Base-by-base conservation (phyloP, 1,140 invertebrate species). In the Conopomorpha cramerella region DNA sequence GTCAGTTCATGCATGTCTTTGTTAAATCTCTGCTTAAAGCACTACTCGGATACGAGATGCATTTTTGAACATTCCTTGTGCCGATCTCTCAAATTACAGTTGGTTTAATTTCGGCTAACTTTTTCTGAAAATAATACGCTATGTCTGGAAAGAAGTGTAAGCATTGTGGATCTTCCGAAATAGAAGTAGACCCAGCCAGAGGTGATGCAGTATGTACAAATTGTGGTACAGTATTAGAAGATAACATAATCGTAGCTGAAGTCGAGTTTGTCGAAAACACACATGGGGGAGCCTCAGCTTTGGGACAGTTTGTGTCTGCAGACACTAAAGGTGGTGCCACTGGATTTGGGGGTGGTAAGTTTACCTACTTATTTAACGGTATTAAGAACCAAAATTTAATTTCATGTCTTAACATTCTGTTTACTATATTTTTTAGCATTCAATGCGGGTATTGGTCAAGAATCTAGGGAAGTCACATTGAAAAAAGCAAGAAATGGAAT, bases 121-220 rank as follows among this genome's bases (percentile, higher is more conserved):
- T n/a, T n/a, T n/a, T n/a, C n/a, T n/a, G n/a, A n/a, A n/a, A n/a
- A n/a, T n/a, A n/a, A n/a, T n/a, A n/a, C 11, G 50, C 30, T n/a
- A 76, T 76, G 70, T 85, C 85, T 2, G 81, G 80, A 10, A 82
- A 78, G 38, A 91, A 91, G 56, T 98, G 96, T 76, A 87, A 87
- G 57, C 90, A 93, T 51, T 98, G 96, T 80, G 93, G 93, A 4
- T 93, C 93, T 35, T 92, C 88, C n/a, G 91, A 96, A 30, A 92
- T 98, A 38, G 95, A 98, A 74, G 89, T 89, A 34, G 95, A 98
- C 77, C 88, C 91, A 51, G 85, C 89, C 19, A 79, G 95, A 56
- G 96, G 95, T 30, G 94, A 98, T 85, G 91, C 93, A 25, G 93
- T 98, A 0, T 99, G 97, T 78, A 98, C 91, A 18, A 88, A 89